Evolutionary conservation across 2,888 invertebrate species (phyloP).

Genomic region (Agonopterix heracliana): DNA sequence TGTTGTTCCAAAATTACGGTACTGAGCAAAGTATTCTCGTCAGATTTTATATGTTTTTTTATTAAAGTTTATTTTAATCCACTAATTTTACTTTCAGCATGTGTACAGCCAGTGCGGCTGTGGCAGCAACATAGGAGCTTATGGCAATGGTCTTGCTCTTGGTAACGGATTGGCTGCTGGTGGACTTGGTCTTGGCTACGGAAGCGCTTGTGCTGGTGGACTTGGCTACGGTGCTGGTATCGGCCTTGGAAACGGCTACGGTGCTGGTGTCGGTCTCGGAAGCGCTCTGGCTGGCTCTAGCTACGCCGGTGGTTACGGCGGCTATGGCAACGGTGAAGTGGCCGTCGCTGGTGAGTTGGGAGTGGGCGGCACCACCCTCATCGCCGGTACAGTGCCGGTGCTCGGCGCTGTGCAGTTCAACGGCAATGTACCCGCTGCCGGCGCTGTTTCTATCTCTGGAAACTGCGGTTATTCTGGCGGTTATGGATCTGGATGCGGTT

Average conservation of each 20-base stretch:
- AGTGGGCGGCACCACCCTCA: slow-evolving; percentile 24
- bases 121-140: neutral
- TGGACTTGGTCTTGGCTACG: neutral
- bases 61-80: neutral
- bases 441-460: slow-evolving; percentile 25
- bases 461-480: slow-evolving; percentile 20
- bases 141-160: neutral
- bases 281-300: neutral
- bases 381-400: slow-evolving; percentile 31
- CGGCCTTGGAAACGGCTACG: neutral
- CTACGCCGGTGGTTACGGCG: slow-evolving; percentile 12
- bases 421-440: slow-evolving; percentile 23
- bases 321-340: slow-evolving; percentile 23
- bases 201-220: neutral
- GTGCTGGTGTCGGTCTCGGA: neutral
- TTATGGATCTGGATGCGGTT: slow-evolving; percentile 5
- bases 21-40: too few species aligned
- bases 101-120: neutral
- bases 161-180: neutral
- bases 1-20: too few species aligned
- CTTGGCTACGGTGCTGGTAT: slow-evolving; percentile 1
- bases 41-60: too few species aligned
- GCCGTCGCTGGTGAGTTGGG: slow-evolving; percentile 25
- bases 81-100: neutral
- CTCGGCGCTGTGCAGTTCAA: slow-evolving; percentile 26